Conservation (phyloP, 1,140 invertebrate species). For the Calliopsis andreniformis region DNA sequence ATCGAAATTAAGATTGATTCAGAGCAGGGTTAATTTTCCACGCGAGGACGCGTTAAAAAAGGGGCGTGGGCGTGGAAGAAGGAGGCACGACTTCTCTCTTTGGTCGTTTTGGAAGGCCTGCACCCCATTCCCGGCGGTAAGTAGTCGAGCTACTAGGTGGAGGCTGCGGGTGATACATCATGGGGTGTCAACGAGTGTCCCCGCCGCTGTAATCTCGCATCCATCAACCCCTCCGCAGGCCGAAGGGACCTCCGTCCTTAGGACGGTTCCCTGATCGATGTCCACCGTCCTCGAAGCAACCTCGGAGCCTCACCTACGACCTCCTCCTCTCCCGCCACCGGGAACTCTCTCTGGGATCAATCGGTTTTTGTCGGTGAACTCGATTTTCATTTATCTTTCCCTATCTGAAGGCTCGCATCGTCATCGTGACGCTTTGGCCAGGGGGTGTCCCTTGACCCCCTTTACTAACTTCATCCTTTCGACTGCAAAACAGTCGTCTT, state of each 20-base stretch:
- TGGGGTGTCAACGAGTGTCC: conserved; percentile 71
- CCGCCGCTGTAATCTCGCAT: conserved; percentile 71
- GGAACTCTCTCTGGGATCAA: conserved; percentile 43
- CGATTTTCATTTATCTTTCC: conserved; percentile 66
- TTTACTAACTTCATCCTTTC: not conserved
- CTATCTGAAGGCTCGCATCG: conserved; percentile 55
- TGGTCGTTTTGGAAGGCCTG: conserved; percentile 32
- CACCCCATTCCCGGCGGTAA: conserved; percentile 54
- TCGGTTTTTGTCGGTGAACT: conserved; percentile 56
- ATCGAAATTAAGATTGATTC: conserved; percentile 26
- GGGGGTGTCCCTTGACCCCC: conserved; percentile 8
- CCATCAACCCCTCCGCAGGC: conserved; percentile 65
- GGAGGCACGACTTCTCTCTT: conserved; percentile 45
- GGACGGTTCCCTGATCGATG: conserved; percentile 67
- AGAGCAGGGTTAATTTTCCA: conserved; percentile 45
- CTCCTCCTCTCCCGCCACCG: conserved; percentile 15
- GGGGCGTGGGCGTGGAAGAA: not conserved
- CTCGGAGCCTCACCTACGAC: conserved; percentile 58
- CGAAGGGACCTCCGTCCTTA: conserved; percentile 45
- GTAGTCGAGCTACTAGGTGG: conserved; percentile 61
- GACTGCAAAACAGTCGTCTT: not conserved
- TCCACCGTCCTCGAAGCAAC: conserved; percentile 58
- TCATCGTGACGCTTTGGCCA: conserved; percentile 43
- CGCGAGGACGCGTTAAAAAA: conserved; percentile 21
- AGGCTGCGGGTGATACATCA: conserved; percentile 70